Evolutionary conservation across 2,113 vertebrate species (phyloP), one percentile per base, ranked within the genome.

Genomic region (Chloropsis cyanopogon): DNA sequence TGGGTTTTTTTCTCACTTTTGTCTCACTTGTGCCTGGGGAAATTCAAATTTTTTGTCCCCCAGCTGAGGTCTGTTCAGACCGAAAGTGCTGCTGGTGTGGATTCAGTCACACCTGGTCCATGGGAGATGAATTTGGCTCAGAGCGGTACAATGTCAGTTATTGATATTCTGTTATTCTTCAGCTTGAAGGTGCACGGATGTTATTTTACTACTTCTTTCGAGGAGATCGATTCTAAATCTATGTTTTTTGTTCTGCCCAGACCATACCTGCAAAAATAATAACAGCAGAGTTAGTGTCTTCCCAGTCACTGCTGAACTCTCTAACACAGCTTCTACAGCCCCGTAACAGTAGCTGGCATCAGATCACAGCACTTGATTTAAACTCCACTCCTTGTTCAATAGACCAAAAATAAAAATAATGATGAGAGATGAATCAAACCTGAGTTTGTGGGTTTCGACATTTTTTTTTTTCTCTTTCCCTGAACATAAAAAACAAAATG

Each of bases 341-440:
- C 52, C 26, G 5, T 59, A 94, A 88, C 39, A 54, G 75, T 29
- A 88, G 68, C 92, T 96, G 93, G 91, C 87, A 88, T 39, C 25
- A 73, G 87, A 95, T 82, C 89, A 95, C 60, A 93, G 73, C 42
- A 29, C 39, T 85, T 91, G 87, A 94, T 87, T 95, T 96, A 88
- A 96, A 94, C 79, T 85, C 64, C n/a, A 29, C 33, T 95, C 93
- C 26, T 77, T 90, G 64, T 64, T 93, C 94, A 95, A 77, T 54
- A 94, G 78, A 93, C 33, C 56, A 75, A 90, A 85, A 92, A 76
- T 70, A 91, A 93, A 94, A 95, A 93, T 88, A 77, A 94, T 71
- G 29, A 63, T 13, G 63, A 79, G 50, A 73, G 54, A 92, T 83
- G 15, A 92, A 90, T 87, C 79, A 90, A 88, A 88, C 47, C 42